Conservation (phyloP, 2,113 vertebrate genomes). For the Lycocorax pyrrhopterus region DNA sequence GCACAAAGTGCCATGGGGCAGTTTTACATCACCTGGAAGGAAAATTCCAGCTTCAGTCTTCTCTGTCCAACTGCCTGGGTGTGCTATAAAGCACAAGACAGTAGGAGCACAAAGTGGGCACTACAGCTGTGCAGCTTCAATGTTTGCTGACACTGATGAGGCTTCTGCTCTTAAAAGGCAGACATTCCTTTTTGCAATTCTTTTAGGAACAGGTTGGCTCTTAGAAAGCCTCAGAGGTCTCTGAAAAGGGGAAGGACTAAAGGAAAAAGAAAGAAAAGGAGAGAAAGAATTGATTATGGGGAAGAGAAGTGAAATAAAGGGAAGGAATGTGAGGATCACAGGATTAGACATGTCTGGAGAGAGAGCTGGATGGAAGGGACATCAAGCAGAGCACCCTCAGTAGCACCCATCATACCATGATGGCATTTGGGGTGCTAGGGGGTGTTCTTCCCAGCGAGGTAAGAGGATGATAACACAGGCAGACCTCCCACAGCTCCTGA, state of each 20-base stretch:
- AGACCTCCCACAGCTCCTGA: background rate
- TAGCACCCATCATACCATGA: background rate
- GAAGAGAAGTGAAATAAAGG: background rate
- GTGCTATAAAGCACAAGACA: background rate
- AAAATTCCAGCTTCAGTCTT: background rate
- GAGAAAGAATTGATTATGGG: background rate
- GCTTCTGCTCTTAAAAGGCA: background rate
- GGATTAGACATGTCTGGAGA: background rate
- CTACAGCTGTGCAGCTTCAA: background rate
- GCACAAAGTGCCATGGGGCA: background rate
- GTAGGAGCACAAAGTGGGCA: background rate
- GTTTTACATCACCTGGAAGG: background rate
- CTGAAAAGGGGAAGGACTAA: background rate
- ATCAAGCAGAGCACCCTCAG: background rate
- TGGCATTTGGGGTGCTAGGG: background rate
- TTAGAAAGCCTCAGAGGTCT: background rate
- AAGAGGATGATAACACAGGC: background rate
- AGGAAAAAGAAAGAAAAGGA: background rate
- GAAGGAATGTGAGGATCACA: background rate
- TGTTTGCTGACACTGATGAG: background rate
- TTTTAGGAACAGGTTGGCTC: background rate
- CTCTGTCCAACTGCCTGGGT: background rate
- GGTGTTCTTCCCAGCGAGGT: accelerated
- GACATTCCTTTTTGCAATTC: background rate
- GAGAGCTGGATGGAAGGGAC: background rate